Conservation (phyloP, 2,113 vertebrate genomes). For the Pionites leucogaster region DNA sequence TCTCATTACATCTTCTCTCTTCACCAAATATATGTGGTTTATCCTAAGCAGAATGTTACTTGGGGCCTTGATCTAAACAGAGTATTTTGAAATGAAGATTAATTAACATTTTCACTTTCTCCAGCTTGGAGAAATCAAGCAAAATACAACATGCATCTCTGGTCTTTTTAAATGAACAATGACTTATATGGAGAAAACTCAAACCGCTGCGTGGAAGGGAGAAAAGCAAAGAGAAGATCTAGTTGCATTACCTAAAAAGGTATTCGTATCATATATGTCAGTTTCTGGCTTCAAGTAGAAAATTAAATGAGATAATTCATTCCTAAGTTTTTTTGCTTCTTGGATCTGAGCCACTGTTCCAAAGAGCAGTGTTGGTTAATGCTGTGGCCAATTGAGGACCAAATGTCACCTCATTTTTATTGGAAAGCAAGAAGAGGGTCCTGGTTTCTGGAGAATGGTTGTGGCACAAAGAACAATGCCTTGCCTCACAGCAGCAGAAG, state of each 20-base stretch:
- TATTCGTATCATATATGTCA: slow-evolving; percentile 26
- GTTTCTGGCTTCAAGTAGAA: slow-evolving; percentile 37
- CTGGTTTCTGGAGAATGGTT: neutral
- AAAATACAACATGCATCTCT: slow-evolving; percentile 4
- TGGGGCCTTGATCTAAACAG: neutral
- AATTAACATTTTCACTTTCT: slow-evolving; percentile 23
- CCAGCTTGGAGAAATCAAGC: slow-evolving; percentile 34
- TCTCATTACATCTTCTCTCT: neutral
- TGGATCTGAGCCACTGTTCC: neutral
- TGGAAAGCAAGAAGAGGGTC: neutral
- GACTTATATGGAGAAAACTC: slow-evolving; percentile 49
- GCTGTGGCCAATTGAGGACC: neutral
- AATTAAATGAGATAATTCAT: slow-evolving; percentile 28
- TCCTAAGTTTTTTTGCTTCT: neutral
- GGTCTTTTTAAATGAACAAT: slow-evolving; percentile 51
- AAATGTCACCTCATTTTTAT: neutral
- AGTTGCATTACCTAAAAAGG: slow-evolving; percentile 37
- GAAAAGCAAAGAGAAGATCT: slow-evolving; percentile 1
- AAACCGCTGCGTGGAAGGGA: slow-evolving; percentile 50
- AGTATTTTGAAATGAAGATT: slow-evolving; percentile 7
- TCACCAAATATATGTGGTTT: neutral
- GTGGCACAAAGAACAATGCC: neutral
- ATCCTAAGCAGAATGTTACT: neutral
- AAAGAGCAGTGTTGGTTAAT: neutral
- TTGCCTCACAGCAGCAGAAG: neutral